A percentile compares a stretch with the other conserved stretches of the same genome.
These are phyloP conservation scores for Galerucella pusilla DNA, from an alignment of 2,888 invertebrate species.

Conservation along the genomic window DNA sequence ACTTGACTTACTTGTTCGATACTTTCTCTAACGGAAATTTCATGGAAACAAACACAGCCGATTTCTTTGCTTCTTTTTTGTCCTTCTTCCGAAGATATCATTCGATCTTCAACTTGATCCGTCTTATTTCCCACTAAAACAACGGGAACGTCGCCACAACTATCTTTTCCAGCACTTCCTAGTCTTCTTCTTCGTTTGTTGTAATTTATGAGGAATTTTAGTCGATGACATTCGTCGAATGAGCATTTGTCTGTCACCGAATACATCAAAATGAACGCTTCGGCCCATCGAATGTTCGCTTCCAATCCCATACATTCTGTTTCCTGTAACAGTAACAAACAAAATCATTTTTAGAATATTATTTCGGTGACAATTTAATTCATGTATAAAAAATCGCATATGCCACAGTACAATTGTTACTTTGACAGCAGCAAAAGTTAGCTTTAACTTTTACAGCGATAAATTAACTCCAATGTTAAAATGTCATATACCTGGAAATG, in stretches of 20 bases:
- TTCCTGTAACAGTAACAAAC: conserved; percentile 66
- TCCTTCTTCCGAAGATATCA: conserved; percentile 83
- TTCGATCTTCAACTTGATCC: conserved; percentile 82
- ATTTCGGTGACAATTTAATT: too few species aligned
- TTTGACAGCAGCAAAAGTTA: too few species aligned
- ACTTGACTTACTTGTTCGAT: conserved; percentile 75
- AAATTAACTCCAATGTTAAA: too few species aligned
- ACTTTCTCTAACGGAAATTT: conserved; percentile 86
- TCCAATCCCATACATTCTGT: conserved; percentile 77
- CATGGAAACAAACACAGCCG: conserved; percentile 85
- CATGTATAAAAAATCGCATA: too few species aligned
- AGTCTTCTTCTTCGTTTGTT: conserved; percentile 78
- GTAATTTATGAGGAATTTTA: conserved; percentile 85
- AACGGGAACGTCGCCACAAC: conserved; percentile 76
- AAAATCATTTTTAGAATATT: neutral
- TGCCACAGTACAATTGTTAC: too few species aligned
- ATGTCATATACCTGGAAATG: too few species aligned
- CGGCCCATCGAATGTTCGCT: conserved; percentile 87
- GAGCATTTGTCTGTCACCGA: conserved; percentile 91
- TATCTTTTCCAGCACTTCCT: conserved; percentile 71
- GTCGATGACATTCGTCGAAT: conserved; percentile 85
- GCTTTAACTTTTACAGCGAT: too few species aligned
- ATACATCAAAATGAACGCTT: conserved; percentile 87
- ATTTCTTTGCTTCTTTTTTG: conserved; percentile 80
- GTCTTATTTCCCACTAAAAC: conserved; percentile 86